A percentile compares a stretch with the other conserved stretches of the same genome.
Evolutionary conservation across 2,797 vertebrate genomes (phyloP).

Genomic region (Poeciliopsis turneri): DNA sequence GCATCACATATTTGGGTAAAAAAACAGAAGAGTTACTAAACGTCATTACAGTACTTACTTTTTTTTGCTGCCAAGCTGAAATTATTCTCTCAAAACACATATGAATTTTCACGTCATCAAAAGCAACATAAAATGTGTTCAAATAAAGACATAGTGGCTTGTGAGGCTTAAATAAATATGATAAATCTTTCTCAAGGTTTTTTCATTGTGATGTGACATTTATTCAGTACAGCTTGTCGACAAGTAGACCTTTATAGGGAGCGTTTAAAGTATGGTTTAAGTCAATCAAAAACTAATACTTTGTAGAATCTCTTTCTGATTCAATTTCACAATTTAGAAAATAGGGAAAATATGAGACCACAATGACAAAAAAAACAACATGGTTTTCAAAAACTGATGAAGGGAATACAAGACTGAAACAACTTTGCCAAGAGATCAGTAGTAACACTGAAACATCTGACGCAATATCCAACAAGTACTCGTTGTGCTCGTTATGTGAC

Average conservation of each 20-base stretch:
- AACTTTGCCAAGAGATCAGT: not conserved
- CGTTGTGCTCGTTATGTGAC: not conserved
- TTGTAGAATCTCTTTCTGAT: not conserved
- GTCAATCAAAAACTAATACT: not conserved
- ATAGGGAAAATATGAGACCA: not conserved
- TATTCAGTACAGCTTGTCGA: not conserved
- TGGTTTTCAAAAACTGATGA: not conserved
- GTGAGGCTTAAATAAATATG: not conserved
- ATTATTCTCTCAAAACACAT: not conserved
- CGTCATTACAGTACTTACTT: not conserved
- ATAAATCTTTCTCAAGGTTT: not conserved
- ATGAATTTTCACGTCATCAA: not conserved
- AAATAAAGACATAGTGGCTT: not conserved
- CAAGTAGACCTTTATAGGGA: not conserved
- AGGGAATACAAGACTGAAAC: not conserved
- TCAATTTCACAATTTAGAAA: not conserved
- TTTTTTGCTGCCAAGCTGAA: not conserved
- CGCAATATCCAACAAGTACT: not conserved
- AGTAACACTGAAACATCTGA: not conserved
- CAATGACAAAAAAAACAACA: not conserved
- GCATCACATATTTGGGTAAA: not conserved
- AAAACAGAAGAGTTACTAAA: not conserved
- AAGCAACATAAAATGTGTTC: not conserved
- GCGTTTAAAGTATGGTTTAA: too few relatives aligned
- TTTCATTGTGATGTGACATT: not conserved